Evolutionary conservation across 2,797 vertebrate species (phyloP), one percentile per base, ranked within the genome.

Genomic region (Poecilia velifera): DNA sequence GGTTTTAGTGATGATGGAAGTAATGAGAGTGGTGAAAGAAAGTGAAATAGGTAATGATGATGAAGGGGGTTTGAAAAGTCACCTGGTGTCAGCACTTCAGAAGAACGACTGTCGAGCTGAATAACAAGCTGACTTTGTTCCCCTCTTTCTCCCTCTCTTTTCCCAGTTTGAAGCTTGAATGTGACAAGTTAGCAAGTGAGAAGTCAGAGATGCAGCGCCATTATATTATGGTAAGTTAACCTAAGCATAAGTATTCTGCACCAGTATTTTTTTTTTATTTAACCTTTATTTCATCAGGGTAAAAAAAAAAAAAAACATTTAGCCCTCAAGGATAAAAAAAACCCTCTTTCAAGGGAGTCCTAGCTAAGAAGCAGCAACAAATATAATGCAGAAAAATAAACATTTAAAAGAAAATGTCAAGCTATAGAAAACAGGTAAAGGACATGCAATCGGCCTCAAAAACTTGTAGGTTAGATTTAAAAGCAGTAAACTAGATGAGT

Each of bases 141-240:
- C 82, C 83, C 64, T 79, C 84, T 79, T 78, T 77, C 80, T 81
- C 87, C 89, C 68, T 80, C 82, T 87, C 84, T 90, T 84, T 90
- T 84, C 83, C 62, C 91, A 98, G 97, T 95, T 95, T 98, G 92
- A 98, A 98, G 95, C 94, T 99, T 82, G 98, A 99, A 86, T 99
- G 98, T 89, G 98, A 99, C 96, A 99, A 99, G 92, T 94, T 99
- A 90, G 98, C 98, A 92, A 99, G 97, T 0, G 98, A 99, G 95
- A 99, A 99, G 95, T 99, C 98, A 0, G 98, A 99, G 95, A 99
- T 99, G 98, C 98, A 99, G 89, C 97, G 98, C 90, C 98, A 99
- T 94, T 99, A 99, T 75, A 98, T 99, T 95, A 98, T 98, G 97
- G 97, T 98, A 92, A 96, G 95, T 94, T 39, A 83, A 81, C 57